Evolutionary conservation across 2,113 vertebrate genomes (phyloP), one percentile per base, ranked within the genome.

Genomic region (Ardeotis arabs): DNA sequence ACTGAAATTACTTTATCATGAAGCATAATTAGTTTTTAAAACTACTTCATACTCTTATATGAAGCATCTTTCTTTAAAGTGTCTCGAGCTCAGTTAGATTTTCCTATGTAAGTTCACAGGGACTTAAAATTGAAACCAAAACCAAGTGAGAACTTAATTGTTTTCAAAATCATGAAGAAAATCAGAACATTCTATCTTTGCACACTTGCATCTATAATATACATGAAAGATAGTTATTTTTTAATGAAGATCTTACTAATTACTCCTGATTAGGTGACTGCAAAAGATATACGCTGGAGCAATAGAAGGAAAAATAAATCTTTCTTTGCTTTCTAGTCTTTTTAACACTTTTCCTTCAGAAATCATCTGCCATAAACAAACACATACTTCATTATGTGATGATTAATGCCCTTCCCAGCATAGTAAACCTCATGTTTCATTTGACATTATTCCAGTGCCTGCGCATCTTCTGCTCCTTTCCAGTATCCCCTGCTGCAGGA

Each of bases 331-430:
- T 58, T 73, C 56, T 24, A 10, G 37, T 85, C 25, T 53, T 88
- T 69, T 79, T 37, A 41, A 86, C 0, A 3, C 18, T 55, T 92
- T 72, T 64, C 35, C 60, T 25, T 67, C 44, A 64, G 29, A 75
- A 94, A 70, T 56, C 81, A 88, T 81, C 64, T 74, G 35, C 64
- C 31, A 84, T 68, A 81, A 90, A 70, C 59, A 94, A 93, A 72
- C 56, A 28, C 18, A 16, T 12, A 25, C 49, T 92, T 95, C 49
- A 78, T 91, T 84, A 75, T 19, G 45, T 53, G 62, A 49, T 75
- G 76, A 94, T 87, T 63, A 94, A 93, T 60, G 60, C 14, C 64
- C 39, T 92, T 60, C 55, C 53, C 83, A 87, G 44, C 52, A 74
- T 2, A 25, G 33, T 53, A 37, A 92, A 23, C n/a, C 76, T 86